These are phyloP conservation scores for Thelaira solivaga DNA, from an alignment of 2,888 invertebrate genomes.

Conservation along the genomic window DNA sequence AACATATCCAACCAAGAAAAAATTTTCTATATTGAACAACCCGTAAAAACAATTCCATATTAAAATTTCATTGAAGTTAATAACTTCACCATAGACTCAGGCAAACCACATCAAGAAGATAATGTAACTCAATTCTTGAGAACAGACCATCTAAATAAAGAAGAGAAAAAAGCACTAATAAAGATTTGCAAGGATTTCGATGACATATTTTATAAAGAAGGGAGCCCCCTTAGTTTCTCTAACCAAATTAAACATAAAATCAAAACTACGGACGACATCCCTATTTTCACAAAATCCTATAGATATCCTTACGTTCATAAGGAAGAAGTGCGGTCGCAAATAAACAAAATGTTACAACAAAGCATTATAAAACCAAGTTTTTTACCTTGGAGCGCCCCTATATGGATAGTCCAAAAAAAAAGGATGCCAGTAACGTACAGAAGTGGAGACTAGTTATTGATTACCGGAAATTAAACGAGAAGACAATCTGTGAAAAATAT, in stretches of 20 bases:
- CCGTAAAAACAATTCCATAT: slow-evolving; percentile 37
- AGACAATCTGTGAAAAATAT: slow-evolving; percentile 10
- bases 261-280: slow-evolving; percentile 57
- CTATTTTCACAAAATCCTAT: slow-evolving; percentile 56
- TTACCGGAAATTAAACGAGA: slow-evolving; percentile 26
- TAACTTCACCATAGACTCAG: background rate
- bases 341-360: slow-evolving; percentile 44
- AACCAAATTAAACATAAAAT: slow-evolving; percentile 52
- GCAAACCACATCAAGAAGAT: background rate
- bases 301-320: slow-evolving; percentile 65
- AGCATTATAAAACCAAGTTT: slow-evolving; percentile 26
- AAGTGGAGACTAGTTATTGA: slow-evolving; percentile 46
- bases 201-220: slow-evolving; percentile 31
- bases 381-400: slow-evolving; percentile 23
- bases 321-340: slow-evolving; percentile 65
- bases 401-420: slow-evolving; percentile 27
- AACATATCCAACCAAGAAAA: slow-evolving; percentile 33
- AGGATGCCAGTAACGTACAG: background rate
- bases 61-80: slow-evolving; percentile 46
- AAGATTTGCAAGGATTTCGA: slow-evolving; percentile 29
- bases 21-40: slow-evolving; percentile 51
- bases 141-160: slow-evolving; percentile 5
- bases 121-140: background rate
- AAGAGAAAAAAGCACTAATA: background rate
- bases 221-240: slow-evolving; percentile 18